Base-by-base conservation (phyloP, 2,113 vertebrate species). In the Miniopterus natalensis region DNA sequence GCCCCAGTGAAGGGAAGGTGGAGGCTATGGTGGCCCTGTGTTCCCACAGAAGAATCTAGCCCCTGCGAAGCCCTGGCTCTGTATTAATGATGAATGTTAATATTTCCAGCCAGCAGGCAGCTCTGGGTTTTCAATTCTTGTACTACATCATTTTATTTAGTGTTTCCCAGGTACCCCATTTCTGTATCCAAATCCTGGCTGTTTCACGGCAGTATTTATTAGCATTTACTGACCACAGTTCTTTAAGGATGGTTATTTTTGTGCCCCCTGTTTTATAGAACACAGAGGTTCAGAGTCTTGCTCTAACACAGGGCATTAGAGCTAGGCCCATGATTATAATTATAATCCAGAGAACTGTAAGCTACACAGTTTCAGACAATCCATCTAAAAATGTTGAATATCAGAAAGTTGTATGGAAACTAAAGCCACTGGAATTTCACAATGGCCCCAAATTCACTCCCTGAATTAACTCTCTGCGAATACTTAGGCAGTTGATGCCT, bases 401-500 rank as follows among this genome's bases (percentile, higher is more conserved):
- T 94, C 53, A 29, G 45, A 92, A 96, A 84, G 6, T 31, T 83
- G n/a, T 90, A 20, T 90, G 61, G 61, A 94, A 97, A 84, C 25
- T 61, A 65, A 66, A 91, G 29, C 63, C 68, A 66, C 59, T 97
- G 51, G 57, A 88, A 86, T 95, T 94, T 92, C 75, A 95, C 53
- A 90, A 17, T 55, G 29, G 80, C n/a, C 68, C 42, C 11, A 71
- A 80, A 88, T 93, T 92, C 13, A 59, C 25, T 92, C 27, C 81
- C 68, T 79, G 89, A 92, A 84, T 78, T 93, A 90, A 74, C 57
- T 86, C 65, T 63, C 71, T 94, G 29, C 75, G 68, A 93, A 74
- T 78, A 70, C 49, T 88, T 84, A 27, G 29, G 53, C 25, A 74
- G 45, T 59, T 42, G 73, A 40, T 91, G 29, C 27, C 57, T 84